Base-by-base conservation (phyloP, 2,888 invertebrate species). In the Diplolepis rosae region DNA sequence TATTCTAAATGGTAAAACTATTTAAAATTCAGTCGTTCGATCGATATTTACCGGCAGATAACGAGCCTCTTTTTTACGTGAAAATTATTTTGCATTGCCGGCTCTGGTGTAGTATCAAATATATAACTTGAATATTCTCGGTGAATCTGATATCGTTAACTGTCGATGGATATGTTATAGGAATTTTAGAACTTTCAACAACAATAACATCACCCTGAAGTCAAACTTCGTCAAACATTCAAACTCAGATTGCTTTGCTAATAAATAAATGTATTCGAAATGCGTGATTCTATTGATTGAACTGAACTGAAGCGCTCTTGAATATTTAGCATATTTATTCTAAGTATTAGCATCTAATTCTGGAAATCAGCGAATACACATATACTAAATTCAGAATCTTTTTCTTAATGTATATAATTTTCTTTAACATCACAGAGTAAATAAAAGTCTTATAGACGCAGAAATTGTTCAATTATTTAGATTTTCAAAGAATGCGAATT, bases 21-120 rank as follows among this genome's bases (percentile, higher is more conserved):
- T 5, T 22, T 32, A 54, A 54, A 45, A 45, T 39, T 48, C 48
- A 66, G 45, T 45, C 66, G 45, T 66, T 32, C 45, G 50, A 66
- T 66, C 50, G 66, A 35, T 61, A 61, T 61, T 61, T 24, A 39
- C 56, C n/a, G 32, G 56, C 56, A 61, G 56, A 61, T 61, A 61
- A 61, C 13, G 48, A 66, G 28, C 66, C 66, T 45, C 50, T 48
- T 50, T 66, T 18, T 65, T 27, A 18, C 30, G 27, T 45, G 5
- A 28, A 48, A 66, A 45, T 11, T 13, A 18, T 13, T 66, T 28
- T 66, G 24, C 28, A n/a, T 66, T 45, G 27, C 18, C 27, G 65
- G 28, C 74, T 71, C 67, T 61, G 61, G 65, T 76, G 72, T 77
- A 79, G 80, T 83, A 83, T 84, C 83, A 84, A 83, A 84, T 84